A percentile compares a stretch with the other conserved stretches of the same genome.
Conservation (phyloP, 1,140 invertebrate genomes). For the Wiebesia pumilae region DNA sequence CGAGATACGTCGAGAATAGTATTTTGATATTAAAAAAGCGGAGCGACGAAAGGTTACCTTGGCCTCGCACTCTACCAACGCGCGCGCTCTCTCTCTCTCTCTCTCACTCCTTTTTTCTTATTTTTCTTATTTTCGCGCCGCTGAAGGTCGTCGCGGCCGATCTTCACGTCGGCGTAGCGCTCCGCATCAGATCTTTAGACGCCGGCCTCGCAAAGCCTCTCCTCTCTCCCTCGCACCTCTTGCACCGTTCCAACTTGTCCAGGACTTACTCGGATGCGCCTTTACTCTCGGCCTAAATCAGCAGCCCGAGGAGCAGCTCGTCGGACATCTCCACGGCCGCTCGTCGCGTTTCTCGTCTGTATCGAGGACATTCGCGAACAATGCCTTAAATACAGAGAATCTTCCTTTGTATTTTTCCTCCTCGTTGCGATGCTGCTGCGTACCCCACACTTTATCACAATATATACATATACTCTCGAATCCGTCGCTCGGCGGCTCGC, state of each 20-base stretch:
- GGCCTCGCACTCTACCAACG: slow-evolving; percentile 22
- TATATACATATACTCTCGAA: not conserved
- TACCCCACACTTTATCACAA: not conserved
- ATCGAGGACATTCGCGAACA: slow-evolving; percentile 5
- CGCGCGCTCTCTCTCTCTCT: too few species aligned
- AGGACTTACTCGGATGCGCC: slow-evolving; percentile 19
- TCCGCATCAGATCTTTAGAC: not conserved
- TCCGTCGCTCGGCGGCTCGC: slow-evolving; percentile 20
- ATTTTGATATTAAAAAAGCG: slow-evolving; percentile 29
- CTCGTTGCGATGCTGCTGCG: not conserved
- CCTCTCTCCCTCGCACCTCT: not conserved
- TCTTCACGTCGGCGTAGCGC: not conserved
- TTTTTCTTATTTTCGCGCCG: slow-evolving; percentile 1
- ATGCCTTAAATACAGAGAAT: not conserved
- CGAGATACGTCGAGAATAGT: slow-evolving; percentile 2
- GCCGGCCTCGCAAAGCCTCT: not conserved
- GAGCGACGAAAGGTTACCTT: slow-evolving; percentile 40
- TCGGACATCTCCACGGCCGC: not conserved
- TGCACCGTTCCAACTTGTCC: not conserved
- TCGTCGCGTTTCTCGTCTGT: not conserved
- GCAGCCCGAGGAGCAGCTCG: not conserved
- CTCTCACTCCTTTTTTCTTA: too few species aligned
- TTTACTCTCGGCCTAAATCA: slow-evolving; percentile 6
- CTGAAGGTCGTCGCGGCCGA: slow-evolving; percentile 12
- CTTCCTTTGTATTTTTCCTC: not conserved